A percentile compares a stretch with the other conserved stretches of the same genome.
Evolutionary conservation across 2,113 vertebrate genomes (phyloP).

Genomic region (Sylvia atricapilla): DNA sequence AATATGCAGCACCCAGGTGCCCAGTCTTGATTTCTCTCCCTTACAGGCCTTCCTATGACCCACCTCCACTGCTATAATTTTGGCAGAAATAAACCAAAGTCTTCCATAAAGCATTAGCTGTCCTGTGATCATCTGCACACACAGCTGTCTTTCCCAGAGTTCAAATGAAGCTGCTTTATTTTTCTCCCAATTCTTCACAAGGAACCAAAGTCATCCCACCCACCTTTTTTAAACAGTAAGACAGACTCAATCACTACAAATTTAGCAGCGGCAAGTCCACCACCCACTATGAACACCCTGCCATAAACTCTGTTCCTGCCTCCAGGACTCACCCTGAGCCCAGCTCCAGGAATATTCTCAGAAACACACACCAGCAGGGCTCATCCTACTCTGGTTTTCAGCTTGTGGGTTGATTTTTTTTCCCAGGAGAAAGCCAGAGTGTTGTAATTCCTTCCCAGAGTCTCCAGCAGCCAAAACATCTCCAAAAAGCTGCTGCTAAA

Average conservation of each 20-base stretch:
- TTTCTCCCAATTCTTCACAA: background rate
- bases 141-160: background rate
- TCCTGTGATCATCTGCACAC: background rate
- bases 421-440: background rate
- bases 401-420: background rate
- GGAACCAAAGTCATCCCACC: background rate
- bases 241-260: background rate
- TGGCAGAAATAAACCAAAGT: background rate
- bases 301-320: background rate
- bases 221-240: background rate
- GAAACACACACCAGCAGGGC: background rate
- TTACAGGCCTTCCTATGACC: background rate
- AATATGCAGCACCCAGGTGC: background rate
- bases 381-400: background rate
- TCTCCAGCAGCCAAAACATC: background rate
- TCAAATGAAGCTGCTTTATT: background rate
- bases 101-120: background rate
- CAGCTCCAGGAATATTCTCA: background rate
- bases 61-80: background rate
- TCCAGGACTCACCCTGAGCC: background rate
- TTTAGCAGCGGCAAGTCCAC: background rate
- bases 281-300: background rate
- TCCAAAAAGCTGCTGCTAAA: background rate
- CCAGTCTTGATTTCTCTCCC: background rate
- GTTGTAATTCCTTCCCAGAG: background rate